A percentile compares a stretch with the other conserved stretches of the same genome.
These are phyloP conservation scores for Nyleta sp. DNA, from an alignment of 2,888 invertebrate species.

Conservation along the genomic window DNA sequence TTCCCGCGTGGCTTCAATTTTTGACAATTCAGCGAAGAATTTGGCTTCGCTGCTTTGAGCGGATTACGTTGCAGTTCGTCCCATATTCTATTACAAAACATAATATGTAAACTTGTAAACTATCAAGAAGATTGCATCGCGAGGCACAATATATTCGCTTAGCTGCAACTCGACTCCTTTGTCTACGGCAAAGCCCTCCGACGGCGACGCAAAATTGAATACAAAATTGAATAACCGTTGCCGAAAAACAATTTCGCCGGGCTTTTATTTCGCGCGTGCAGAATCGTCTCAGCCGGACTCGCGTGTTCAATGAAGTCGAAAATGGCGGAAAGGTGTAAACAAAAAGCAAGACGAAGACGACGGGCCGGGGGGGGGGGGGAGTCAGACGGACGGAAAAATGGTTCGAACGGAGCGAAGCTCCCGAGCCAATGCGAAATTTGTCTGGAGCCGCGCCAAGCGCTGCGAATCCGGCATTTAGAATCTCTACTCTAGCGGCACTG, in stretches of 20 bases:
- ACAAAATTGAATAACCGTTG: neutral
- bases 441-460: conserved; percentile 71
- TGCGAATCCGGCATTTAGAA: conserved; percentile 60
- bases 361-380: no score
- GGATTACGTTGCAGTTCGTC: no score
- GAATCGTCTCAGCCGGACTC: no score
- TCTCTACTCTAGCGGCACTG: conserved; percentile 55
- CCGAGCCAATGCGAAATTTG: conserved; percentile 1
- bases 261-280: neutral
- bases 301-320: no score
- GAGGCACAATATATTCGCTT: conserved; percentile 5
- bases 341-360: no score
- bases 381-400: no score
- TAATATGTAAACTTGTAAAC: conserved; percentile 17
- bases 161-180: neutral
- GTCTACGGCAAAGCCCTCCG: neutral
- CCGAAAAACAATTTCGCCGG: neutral
- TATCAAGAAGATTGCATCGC: conserved; percentile 16
- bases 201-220: neutral
- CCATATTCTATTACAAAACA: conserved; percentile 8
- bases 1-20: no score
- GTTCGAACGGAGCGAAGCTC: no score
- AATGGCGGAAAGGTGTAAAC: no score
- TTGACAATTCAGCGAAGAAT: no score
- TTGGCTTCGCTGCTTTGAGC: no score